Conservation (phyloP, 2,888 invertebrate genomes). For the Drosophila cracens region DNA sequence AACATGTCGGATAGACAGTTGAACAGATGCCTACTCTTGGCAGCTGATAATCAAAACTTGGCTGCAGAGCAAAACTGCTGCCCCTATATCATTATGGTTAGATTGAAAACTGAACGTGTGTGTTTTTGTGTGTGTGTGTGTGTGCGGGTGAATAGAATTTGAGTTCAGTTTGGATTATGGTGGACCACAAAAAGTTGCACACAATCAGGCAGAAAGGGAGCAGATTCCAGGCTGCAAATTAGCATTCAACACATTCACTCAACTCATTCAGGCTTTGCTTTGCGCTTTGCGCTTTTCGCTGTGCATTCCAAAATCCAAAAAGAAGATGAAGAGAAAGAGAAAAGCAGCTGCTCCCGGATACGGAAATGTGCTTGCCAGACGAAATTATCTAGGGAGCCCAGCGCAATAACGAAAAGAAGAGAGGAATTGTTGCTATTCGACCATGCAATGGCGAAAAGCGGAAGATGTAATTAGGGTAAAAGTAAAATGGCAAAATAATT, state of each 20-base stretch:
- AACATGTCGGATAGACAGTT: slow-evolving; percentile 34
- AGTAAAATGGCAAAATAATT: slow-evolving; percentile 77
- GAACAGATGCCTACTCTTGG: slow-evolving; percentile 42
- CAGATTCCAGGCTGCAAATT: slow-evolving; percentile 35
- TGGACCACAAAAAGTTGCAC: slow-evolving; percentile 48
- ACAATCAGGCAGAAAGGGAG: slow-evolving; percentile 30
- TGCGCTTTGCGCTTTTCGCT: slow-evolving; percentile 27
- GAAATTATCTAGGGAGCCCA: slow-evolving; percentile 73
- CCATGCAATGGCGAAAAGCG: slow-evolving; percentile 37
- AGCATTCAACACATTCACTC: slow-evolving; percentile 60
- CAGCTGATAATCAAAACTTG: slow-evolving; percentile 74
- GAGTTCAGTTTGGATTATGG: slow-evolving; percentile 41
- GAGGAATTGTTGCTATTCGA: slow-evolving; percentile 37
- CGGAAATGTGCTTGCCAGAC: slow-evolving; percentile 77
- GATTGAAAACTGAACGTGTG: slow-evolving; percentile 16
- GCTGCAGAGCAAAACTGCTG: slow-evolving; percentile 12
- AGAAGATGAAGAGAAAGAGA: background rate
- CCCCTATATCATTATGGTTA: slow-evolving; percentile 38
- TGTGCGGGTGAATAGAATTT: slow-evolving; percentile 6
- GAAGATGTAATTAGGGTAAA: slow-evolving; percentile 77
- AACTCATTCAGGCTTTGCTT: slow-evolving; percentile 38
- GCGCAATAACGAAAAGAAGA: slow-evolving; percentile 22
- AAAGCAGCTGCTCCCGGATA: slow-evolving; percentile 54
- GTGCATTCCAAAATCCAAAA: slow-evolving; percentile 44
- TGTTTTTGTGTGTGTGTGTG: background rate